These are phyloP conservation scores for Rhinoraja longicauda DNA, from an alignment of 2,797 vertebrate genomes.

Conservation along the genomic window DNA sequence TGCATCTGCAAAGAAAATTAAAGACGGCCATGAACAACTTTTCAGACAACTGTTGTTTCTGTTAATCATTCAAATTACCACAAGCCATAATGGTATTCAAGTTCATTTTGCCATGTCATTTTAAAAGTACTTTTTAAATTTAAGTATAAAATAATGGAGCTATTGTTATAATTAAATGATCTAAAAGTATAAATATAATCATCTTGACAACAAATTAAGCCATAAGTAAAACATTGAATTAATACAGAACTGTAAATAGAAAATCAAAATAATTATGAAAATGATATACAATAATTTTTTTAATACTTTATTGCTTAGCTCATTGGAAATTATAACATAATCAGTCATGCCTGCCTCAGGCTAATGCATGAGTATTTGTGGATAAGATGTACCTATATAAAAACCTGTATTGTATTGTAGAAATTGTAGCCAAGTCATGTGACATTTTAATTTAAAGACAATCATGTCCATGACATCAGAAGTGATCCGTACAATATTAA, in stretches of 20 bases:
- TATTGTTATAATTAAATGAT: too few relatives aligned
- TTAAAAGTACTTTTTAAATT: neutral
- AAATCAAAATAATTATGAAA: neutral
- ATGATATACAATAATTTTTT: neutral
- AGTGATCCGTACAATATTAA: neutral
- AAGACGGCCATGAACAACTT: neutral
- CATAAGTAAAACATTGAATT: neutral
- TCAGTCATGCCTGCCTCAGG: neutral
- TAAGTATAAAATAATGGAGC: too few relatives aligned
- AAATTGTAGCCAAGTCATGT: too few relatives aligned
- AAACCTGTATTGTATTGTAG: neutral
- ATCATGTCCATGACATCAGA: neutral
- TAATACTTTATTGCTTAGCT: neutral
- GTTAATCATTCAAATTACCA: neutral
- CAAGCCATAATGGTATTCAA: neutral
- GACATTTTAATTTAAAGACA: neutral
- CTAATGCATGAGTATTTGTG: neutral
- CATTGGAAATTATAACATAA: neutral
- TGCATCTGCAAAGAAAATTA: neutral
- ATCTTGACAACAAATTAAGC: too few relatives aligned
- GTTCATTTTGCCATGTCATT: neutral
- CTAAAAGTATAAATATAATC: too few relatives aligned
- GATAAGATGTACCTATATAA: neutral
- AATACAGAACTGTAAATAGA: neutral
- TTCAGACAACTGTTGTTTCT: neutral